Conservation (phyloP, 2,113 vertebrate genomes). For the Tylochromis polylepis region DNA sequence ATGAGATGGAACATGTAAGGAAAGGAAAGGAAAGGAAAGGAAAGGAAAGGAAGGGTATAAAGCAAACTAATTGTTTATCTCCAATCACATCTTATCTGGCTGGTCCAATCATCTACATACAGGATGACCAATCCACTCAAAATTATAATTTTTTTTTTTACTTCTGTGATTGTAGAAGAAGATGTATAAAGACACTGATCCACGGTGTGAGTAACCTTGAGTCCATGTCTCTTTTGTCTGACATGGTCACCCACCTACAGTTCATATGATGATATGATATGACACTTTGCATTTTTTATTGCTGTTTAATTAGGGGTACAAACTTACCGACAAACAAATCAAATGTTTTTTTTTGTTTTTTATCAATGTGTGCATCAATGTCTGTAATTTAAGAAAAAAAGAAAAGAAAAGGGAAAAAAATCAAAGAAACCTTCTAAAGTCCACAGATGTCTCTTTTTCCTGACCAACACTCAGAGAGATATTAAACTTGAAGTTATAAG, state of each 20-base stretch:
- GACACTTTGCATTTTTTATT: background rate
- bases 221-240: background rate
- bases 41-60: background rate
- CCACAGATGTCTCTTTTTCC: background rate
- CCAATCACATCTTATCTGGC: constrained; percentile 29
- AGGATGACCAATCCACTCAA: constrained; percentile 8
- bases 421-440: background rate
- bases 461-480: background rate
- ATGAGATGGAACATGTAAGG: constrained; percentile 42
- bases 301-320: background rate
- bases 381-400: too few species aligned
- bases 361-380: too few species aligned
- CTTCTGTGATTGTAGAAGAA: background rate
- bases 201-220: background rate
- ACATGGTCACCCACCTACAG: background rate
- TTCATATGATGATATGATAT: background rate
- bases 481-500: background rate
- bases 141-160: background rate
- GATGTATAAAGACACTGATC: background rate
- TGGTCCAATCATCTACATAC: constrained; percentile 46
- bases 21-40: background rate
- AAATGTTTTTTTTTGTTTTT: too few species aligned
- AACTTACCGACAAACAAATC: background rate
- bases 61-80: constrained; percentile 31
- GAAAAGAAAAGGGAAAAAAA: background rate